Evolutionary conservation across 2,113 vertebrate species (phyloP), one percentile per base, ranked within the genome.

Genomic region (Vanacampus margaritifer): DNA sequence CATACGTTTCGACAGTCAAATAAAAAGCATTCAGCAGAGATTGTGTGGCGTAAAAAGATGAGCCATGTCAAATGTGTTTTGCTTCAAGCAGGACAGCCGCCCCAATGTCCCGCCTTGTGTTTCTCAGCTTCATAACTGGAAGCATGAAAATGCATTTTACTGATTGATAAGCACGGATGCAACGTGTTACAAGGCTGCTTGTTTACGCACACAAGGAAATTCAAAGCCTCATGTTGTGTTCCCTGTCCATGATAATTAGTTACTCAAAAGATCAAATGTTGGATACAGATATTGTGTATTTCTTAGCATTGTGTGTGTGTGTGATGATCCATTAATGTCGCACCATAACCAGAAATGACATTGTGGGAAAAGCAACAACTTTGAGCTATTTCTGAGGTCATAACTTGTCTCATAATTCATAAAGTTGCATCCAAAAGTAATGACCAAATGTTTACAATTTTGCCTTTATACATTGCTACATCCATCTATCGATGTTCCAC

Each of bases 181-280:
- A 19, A 67, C 61, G 75, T 58, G 57, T 85, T 83, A 74, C 23
- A 76, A 69, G 67, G 71, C 56, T 26, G 66, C 60, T 68, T 82
- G 61, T 71, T 54, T 68, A 36, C 28, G 17, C 68, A 87, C 82
- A 82, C 77, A 72, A 72, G 59, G 43, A 77, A 67, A 81, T 80
- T 88, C 80, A 84, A 35, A 68, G 48, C 46, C 32, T 26, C 67
- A 67, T 71, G 28, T 69, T 79, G 79, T 75, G 73, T 84, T 82
- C 70, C 67, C 50, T 35, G 2, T 43, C 37, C 35, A 61, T 50
- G 54, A 66, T 64, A 79, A 82, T 73, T 21, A 56, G 45, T 74
- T 80, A 70, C 75, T 75, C 53, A 67, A 53, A 76, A 66, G 32
- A 54, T 54, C 24, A 62, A 50, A 64, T 53, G 32, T n/a, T 67